Evolutionary conservation across 2,888 invertebrate species (phyloP).

Genomic region (Beris morrisii): DNA sequence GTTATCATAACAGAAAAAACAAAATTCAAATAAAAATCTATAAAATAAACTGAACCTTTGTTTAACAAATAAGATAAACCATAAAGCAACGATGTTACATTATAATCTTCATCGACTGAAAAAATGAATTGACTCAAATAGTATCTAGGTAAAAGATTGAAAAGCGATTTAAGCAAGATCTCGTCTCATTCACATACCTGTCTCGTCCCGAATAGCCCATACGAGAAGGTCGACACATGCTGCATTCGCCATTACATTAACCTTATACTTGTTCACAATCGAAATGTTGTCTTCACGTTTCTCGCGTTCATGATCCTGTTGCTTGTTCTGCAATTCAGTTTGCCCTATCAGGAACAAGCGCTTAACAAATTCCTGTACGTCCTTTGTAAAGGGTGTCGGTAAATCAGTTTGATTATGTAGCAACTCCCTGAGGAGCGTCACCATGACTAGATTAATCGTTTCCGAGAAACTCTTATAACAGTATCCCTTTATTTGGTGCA

Average conservation of each 20-base stretch:
- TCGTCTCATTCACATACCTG: slow-evolving; percentile 66
- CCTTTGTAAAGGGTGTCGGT: slow-evolving; percentile 86
- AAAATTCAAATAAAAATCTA: slow-evolving; percentile 15
- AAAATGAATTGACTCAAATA: slow-evolving; percentile 46
- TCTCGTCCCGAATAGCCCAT: slow-evolving; percentile 97
- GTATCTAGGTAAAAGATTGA: neutral
- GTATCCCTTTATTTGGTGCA: slow-evolving; percentile 75
- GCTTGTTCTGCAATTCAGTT: slow-evolving; percentile 84
- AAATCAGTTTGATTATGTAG: slow-evolving; percentile 88
- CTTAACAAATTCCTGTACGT: slow-evolving; percentile 90
- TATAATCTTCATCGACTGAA: slow-evolving; percentile 73
- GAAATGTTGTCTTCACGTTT: slow-evolving; percentile 78
- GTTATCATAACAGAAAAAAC: slow-evolving; percentile 1
- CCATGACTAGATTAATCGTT: slow-evolving; percentile 89
- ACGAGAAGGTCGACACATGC: slow-evolving; percentile 96
- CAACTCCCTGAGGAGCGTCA: slow-evolving; percentile 86
- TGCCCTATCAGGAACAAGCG: slow-evolving; percentile 89
- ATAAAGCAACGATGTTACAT: slow-evolving; percentile 71
- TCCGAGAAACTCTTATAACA: slow-evolving; percentile 95
- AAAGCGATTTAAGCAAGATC: slow-evolving; percentile 3
- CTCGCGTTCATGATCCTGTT: slow-evolving; percentile 83
- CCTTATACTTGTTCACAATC: slow-evolving; percentile 86
- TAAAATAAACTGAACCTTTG: slow-evolving; percentile 47
- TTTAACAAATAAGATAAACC: slow-evolving; percentile 67
- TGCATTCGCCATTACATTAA: slow-evolving; percentile 95